These are phyloP conservation scores for Galbula dea DNA, from an alignment of 2,113 vertebrate species.

Conservation along the genomic window DNA sequence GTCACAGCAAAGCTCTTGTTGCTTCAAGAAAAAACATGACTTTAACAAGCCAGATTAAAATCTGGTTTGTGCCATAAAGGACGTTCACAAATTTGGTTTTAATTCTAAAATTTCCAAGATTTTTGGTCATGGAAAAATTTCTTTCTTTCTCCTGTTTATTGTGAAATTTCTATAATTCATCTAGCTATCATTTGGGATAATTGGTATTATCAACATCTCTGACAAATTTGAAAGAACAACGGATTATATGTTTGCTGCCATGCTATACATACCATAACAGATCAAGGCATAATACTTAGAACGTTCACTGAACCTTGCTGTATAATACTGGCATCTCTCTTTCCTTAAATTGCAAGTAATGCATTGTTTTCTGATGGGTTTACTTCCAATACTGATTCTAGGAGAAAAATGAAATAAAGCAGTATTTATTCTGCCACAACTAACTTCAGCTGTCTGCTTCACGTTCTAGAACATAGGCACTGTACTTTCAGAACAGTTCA, in stretches of 20 bases:
- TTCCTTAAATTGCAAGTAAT: constrained; percentile 81
- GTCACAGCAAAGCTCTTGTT: too few relatives aligned
- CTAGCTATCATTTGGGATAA: not conserved
- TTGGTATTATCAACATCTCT: not conserved
- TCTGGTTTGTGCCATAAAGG: not conserved
- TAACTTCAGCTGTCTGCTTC: not conserved
- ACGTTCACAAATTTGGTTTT: not conserved
- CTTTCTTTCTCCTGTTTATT: not conserved
- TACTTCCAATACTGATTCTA: constrained; percentile 77
- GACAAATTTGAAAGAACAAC: not conserved
- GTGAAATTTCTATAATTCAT: not conserved
- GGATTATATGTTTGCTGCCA: not conserved
- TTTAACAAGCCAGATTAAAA: not conserved
- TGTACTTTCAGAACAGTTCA: not conserved
- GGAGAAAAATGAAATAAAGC: constrained; percentile 60
- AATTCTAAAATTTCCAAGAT: not conserved
- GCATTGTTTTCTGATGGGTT: constrained; percentile 72
- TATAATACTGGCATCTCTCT: constrained; percentile 81
- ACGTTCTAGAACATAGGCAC: not conserved
- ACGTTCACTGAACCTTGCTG: constrained; percentile 77
- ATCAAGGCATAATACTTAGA: constrained; percentile 78
- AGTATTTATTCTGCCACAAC: not conserved
- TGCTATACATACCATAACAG: constrained; percentile 76
- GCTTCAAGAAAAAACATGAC: not conserved
- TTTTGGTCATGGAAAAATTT: not conserved